phyloP scores from a whole-genome alignment of 2,797 vertebrate genomes.

The Silurus lanzhouensis region DNA sequence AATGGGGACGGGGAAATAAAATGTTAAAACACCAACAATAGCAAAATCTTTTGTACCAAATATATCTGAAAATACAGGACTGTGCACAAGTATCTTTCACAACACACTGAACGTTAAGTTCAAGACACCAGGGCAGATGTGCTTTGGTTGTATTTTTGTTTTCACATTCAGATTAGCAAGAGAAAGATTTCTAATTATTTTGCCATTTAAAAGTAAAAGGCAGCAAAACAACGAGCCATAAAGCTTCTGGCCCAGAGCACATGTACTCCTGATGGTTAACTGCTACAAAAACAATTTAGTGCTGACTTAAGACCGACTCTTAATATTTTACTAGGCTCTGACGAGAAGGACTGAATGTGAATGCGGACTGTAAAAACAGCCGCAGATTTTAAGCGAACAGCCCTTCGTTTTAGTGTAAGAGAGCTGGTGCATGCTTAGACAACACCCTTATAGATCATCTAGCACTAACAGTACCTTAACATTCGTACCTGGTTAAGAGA shows the following conservation, averaged over 20 bases:
- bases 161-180: conserved; percentile 56
- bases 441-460: not conserved
- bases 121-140: conserved; percentile 33
- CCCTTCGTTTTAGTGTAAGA: conserved; percentile 29
- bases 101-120: conserved; percentile 17
- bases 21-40: conserved; percentile 2
- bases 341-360: conserved; percentile 11
- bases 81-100: conserved; percentile 4
- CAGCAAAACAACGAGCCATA: not conserved
- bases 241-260: not conserved
- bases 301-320: not conserved
- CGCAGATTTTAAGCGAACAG: not conserved
- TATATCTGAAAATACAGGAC: not conserved
- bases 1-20: not conserved
- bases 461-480: not conserved
- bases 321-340: not conserved
- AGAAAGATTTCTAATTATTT: not conserved
- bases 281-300: conserved; percentile 9
- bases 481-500: conserved; percentile 16
- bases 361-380: not conserved
- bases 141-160: conserved; percentile 47
- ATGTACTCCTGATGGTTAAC: not conserved
- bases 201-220: not conserved
- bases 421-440: not conserved
- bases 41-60: conserved; percentile 27